Evolutionary conservation across 2,113 vertebrate species (phyloP).

Genomic region (Tupaia tana): DNA sequence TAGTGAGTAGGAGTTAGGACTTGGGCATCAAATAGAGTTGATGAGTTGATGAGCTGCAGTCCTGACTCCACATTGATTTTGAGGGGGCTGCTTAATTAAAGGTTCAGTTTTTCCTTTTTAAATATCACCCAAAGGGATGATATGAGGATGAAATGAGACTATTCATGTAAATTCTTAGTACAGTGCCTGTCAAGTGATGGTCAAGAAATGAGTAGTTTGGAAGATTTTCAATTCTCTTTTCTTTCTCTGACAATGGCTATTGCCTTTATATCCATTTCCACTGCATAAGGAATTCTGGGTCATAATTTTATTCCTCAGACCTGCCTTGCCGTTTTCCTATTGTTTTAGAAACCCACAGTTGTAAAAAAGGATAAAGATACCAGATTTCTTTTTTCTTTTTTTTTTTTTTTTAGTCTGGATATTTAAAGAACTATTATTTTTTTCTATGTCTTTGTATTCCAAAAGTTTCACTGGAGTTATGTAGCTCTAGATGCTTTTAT

Average conservation of each 20-base stretch:
- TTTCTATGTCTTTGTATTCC: conserved; percentile 8
- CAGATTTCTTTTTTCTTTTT: neutral
- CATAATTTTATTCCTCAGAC: neutral
- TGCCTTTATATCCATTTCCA: neutral
- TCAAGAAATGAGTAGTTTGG: neutral
- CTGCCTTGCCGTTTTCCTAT: neutral
- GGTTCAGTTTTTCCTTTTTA: neutral
- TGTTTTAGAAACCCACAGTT: conserved; percentile 50
- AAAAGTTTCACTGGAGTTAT: conserved; percentile 2
- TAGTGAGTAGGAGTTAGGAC: neutral
- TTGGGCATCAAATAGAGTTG: neutral
- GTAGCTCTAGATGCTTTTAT: neutral
- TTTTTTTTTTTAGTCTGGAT: neutral
- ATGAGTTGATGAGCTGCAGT: neutral
- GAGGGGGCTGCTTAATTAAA: neutral
- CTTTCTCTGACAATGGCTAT: neutral
- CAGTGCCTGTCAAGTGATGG: neutral
- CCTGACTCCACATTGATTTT: neutral
- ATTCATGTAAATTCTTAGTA: neutral
- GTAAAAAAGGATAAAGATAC: neutral
- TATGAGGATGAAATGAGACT: neutral
- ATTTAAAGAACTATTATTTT: neutral
- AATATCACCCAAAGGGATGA: neutral
- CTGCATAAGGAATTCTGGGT: neutral
- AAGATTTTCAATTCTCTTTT: neutral